phyloP scores from a whole-genome alignment of 2,797 vertebrate species.

The Cottoperca gobio region DNA sequence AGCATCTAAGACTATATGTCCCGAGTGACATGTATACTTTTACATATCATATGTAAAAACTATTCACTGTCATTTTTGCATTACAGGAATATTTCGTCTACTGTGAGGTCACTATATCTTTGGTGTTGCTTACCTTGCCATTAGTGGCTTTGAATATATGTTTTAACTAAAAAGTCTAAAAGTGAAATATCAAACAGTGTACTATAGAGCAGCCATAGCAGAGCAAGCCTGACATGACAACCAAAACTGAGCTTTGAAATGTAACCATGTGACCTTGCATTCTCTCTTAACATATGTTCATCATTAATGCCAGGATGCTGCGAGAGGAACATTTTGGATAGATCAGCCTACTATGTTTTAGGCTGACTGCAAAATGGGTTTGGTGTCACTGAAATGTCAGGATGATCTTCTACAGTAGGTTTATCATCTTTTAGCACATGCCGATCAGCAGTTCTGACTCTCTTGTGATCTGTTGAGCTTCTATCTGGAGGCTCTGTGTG shows the following conservation, averaged over 20 bases:
- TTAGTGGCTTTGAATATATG: background rate
- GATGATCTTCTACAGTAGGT: slow-evolving; percentile 2
- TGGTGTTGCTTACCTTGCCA: background rate
- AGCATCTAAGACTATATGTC: background rate
- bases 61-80: background rate
- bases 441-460: slow-evolving; percentile 47
- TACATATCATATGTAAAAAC: background rate
- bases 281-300: slow-evolving; percentile 21
- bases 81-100: background rate
- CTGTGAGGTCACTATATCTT: background rate
- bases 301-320: slow-evolving; percentile 21
- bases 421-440: slow-evolving; percentile 22
- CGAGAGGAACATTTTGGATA: background rate
- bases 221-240: background rate
- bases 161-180: background rate
- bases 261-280: background rate
- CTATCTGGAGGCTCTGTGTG: slow-evolving; percentile 44
- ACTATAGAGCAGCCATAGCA: background rate
- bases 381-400: slow-evolving; percentile 54
- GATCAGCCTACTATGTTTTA: background rate
- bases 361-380: slow-evolving; percentile 24
- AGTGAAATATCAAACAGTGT: background rate
- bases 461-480: slow-evolving; percentile 43
- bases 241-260: slow-evolving; percentile 2
- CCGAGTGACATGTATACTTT: background rate